Evolutionary conservation across 2,113 vertebrate genomes (phyloP).

Genomic region (Xerus inauris): DNA sequence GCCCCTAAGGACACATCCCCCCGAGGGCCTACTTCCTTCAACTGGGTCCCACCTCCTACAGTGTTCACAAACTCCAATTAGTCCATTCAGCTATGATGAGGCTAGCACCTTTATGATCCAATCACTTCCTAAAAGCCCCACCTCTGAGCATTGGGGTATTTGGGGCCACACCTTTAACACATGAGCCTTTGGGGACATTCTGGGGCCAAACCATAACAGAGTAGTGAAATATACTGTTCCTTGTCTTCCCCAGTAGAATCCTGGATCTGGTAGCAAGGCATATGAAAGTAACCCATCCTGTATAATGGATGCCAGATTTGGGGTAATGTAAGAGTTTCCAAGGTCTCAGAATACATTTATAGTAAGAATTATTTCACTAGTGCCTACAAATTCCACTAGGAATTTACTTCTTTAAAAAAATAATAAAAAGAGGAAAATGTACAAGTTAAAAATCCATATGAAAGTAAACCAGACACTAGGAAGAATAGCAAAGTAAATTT

Average conservation of each 20-base stretch:
- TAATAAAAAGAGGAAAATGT: slow-evolving; percentile 44
- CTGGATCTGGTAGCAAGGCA: slow-evolving; percentile 15
- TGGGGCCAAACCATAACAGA: background rate
- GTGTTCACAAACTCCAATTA: too few relatives aligned
- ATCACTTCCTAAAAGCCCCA: too few relatives aligned
- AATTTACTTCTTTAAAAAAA: slow-evolving; percentile 47
- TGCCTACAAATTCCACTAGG: slow-evolving; percentile 64
- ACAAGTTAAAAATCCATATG: slow-evolving; percentile 29
- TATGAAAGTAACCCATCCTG: slow-evolving; percentile 61
- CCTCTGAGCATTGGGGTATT: too few relatives aligned
- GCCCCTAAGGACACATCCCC: too few relatives aligned
- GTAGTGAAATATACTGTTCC: slow-evolving; percentile 54
- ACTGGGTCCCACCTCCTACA: too few relatives aligned
- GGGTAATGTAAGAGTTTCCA: slow-evolving; percentile 60
- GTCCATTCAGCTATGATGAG: too few relatives aligned
- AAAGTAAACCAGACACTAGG: background rate
- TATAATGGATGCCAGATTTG: slow-evolving; percentile 60
- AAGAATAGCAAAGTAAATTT: slow-evolving; percentile 5
- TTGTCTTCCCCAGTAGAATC: slow-evolving; percentile 66
- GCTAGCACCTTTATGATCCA: too few relatives aligned
- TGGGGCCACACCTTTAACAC: too few relatives aligned
- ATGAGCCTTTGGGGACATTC: too few relatives aligned
- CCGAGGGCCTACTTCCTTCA: too few relatives aligned
- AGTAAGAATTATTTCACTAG: slow-evolving; percentile 60
- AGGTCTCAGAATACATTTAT: slow-evolving; percentile 12